Conservation (phyloP, 1,140 invertebrate species). For the Aphidius gifuensis region DNA sequence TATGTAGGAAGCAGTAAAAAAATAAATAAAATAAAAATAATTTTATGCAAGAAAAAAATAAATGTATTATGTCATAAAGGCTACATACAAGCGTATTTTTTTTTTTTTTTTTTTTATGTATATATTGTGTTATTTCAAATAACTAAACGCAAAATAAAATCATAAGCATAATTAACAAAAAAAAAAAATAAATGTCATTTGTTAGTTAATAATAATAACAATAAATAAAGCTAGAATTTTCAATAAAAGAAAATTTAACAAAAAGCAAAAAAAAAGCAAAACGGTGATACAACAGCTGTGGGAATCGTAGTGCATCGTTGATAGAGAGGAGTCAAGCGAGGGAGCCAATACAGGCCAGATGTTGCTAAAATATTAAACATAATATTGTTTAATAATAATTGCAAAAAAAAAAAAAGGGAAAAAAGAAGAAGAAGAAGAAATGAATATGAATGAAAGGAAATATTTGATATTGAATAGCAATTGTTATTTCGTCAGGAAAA, state of each 20-base stretch:
- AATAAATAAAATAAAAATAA: no score
- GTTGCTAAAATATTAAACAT: conserved; percentile 38
- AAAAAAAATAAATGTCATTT: background rate
- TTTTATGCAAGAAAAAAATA: no score
- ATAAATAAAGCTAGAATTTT: background rate
- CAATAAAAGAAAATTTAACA: conserved; percentile 12
- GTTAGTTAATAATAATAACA: background rate
- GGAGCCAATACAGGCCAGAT: conserved; percentile 31
- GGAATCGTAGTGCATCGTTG: conserved; percentile 28
- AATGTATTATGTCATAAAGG: no score
- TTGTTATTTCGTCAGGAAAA: background rate
- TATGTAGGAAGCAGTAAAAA: background rate
- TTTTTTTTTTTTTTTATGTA: no score
- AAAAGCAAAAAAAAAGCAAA: conserved; percentile 16
- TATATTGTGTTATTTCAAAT: no score
- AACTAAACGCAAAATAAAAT: no score
- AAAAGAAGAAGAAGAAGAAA: no score
- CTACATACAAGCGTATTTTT: no score
- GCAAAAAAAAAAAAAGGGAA: background rate
- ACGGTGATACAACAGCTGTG: conserved; percentile 22
- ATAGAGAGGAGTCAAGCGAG: conserved; percentile 32
- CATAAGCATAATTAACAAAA: no score
- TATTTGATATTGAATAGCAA: no score
- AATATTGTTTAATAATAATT: conserved; percentile 11
- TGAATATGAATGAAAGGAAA: no score